A percentile compares a stretch with the other conserved stretches of the same genome.
These are phyloP conservation scores for Globodera rostochiensis DNA, from an alignment of 1,140 invertebrate species.

Conservation along the genomic window DNA sequence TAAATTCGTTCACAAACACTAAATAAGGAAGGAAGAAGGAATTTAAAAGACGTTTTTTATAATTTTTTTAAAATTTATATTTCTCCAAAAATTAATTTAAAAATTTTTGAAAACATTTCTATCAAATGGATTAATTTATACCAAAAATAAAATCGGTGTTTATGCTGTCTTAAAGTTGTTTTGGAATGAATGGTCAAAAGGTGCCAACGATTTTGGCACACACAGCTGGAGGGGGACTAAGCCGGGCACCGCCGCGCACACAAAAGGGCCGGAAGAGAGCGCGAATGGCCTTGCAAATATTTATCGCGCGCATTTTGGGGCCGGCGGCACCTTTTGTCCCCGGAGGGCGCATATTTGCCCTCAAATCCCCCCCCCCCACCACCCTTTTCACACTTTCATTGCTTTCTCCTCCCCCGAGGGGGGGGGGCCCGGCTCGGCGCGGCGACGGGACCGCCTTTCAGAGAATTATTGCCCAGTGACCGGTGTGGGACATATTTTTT, in stretches of 20 bases:
- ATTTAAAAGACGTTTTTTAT: not conserved
- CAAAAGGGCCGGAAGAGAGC: not conserved
- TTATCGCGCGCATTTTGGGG: slow-evolving; percentile 7
- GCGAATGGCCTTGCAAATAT: slow-evolving; percentile 6
- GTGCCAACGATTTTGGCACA: too few relatives aligned
- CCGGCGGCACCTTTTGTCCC: not conserved
- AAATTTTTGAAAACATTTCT: too few relatives aligned
- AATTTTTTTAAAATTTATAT: not conserved
- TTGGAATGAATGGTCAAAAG: too few relatives aligned
- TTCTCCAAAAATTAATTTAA: too few relatives aligned
- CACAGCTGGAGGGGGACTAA: too few relatives aligned
- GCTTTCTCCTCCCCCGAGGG: too few relatives aligned
- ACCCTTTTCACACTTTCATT: not conserved
- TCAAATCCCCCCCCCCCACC: not conserved
- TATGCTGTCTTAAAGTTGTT: too few relatives aligned
- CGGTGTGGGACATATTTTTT: too few relatives aligned
- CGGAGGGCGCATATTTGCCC: not conserved
- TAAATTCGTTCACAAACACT: not conserved
- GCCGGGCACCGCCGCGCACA: not conserved
- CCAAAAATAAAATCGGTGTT: too few relatives aligned
- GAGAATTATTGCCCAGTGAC: too few relatives aligned
- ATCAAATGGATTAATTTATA: too few relatives aligned
- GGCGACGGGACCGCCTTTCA: not conserved
- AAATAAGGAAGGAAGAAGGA: not conserved
- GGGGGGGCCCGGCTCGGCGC: too few relatives aligned